Evolutionary conservation across 1,140 invertebrate genomes (phyloP).

Genomic region (Drosophila guanche): DNA sequence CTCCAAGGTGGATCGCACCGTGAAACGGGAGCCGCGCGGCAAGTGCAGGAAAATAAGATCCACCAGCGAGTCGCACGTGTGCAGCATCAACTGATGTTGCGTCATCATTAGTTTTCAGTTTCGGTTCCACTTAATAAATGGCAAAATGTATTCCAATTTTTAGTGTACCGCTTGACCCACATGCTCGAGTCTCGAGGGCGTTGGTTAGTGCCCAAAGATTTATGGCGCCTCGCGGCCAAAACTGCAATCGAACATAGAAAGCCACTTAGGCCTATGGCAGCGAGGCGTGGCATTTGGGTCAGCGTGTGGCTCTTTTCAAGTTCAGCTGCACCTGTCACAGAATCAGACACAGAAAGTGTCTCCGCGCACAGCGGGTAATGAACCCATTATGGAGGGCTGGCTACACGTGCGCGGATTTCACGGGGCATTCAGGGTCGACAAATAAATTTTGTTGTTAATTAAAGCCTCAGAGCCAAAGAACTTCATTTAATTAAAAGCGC

Average conservation of each 20-base stretch:
- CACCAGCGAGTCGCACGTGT: conserved; percentile 26
- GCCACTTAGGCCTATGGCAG: conserved; percentile 53
- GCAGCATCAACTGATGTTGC: conserved; percentile 34
- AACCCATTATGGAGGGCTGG: conserved; percentile 68
- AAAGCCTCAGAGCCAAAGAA: conserved; percentile 48
- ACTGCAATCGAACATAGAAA: conserved; percentile 78
- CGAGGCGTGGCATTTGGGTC: conserved; percentile 49
- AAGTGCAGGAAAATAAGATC: not conserved
- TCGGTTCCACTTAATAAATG: conserved; percentile 5
- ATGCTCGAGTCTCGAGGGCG: conserved; percentile 30
- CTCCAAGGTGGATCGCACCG: conserved; percentile 8
- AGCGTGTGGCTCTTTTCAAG: conserved; percentile 31
- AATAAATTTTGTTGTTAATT: conserved; percentile 77
- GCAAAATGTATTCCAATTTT: not conserved
- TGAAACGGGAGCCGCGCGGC: not conserved
- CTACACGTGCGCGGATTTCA: conserved; percentile 62
- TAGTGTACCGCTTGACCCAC: conserved; percentile 38
- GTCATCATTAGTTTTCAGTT: not conserved
- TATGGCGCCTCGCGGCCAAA: conserved; percentile 50
- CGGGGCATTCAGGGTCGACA: conserved; percentile 18
- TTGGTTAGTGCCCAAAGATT: conserved; percentile 56
- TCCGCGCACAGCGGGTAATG: conserved; percentile 67
- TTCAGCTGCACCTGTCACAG: conserved; percentile 29
- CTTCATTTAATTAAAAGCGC: conserved; percentile 74
- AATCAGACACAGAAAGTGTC: conserved; percentile 24